A percentile compares a stretch with the other conserved stretches of the same genome.
These are phyloP conservation scores for Epinephelus coioides DNA, from an alignment of 2,797 vertebrate genomes.

Conservation along the genomic window DNA sequence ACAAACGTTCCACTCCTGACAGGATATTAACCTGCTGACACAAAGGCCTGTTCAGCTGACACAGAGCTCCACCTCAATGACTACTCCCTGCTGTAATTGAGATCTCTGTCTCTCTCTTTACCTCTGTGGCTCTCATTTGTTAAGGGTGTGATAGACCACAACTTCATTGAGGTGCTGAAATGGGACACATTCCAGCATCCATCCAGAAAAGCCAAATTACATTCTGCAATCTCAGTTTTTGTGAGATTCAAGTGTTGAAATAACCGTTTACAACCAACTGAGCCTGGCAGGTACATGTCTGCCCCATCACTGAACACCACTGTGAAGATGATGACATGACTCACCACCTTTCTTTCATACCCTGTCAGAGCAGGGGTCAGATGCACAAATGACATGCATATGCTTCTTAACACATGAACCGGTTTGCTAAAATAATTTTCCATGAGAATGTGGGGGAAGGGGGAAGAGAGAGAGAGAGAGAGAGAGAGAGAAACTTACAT, in stretches of 20 bases:
- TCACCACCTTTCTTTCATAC: not conserved
- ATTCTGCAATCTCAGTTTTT: not conserved
- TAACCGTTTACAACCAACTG: not conserved
- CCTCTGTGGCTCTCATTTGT: not conserved
- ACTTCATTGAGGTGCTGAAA: conserved; percentile 1
- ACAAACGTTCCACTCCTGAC: conserved; percentile 8
- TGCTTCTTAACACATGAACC: no score
- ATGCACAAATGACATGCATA: no score
- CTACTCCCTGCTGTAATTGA: not conserved
- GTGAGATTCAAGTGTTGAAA: not conserved
- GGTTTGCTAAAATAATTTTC: no score
- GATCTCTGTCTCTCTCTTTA: conserved; percentile 1
- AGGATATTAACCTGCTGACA: conserved; percentile 32
- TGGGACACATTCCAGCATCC: not conserved
- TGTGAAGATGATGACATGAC: not conserved
- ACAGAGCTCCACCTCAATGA: not conserved
- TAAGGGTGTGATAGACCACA: not conserved
- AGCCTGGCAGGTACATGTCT: not conserved
- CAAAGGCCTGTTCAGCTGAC: conserved; percentile 7
- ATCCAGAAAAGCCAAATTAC: not conserved
- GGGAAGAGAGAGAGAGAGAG: no score
- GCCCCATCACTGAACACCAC: not conserved
- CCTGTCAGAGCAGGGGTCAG: not conserved
- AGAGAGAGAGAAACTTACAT: no score
- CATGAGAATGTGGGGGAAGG: no score